Conservation (phyloP, 2,797 vertebrate genomes). For the Notamacropus eugenii region DNA sequence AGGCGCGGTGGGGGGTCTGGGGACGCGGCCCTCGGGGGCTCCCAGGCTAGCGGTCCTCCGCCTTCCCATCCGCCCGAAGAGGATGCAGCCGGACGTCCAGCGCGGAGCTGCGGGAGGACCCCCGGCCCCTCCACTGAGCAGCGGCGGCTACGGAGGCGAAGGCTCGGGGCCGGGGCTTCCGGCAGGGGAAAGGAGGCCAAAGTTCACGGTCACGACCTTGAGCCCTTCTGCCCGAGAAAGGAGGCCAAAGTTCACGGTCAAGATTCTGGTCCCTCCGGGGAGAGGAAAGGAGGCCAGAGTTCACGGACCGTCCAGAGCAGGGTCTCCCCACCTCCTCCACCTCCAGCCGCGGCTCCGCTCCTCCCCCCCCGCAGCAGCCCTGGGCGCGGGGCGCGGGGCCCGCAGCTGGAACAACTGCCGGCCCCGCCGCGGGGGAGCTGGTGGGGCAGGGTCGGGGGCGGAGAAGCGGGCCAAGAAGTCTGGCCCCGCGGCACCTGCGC, state of each 20-base stretch:
- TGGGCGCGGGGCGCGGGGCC: not conserved
- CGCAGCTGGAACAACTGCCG: not conserved
- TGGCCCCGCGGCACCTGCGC: too few relatives aligned
- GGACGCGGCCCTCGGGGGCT: too few relatives aligned
- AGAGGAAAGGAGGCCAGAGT: too few relatives aligned
- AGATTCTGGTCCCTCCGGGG: too few relatives aligned
- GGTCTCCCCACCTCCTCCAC: not conserved
- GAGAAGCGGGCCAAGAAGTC: too few relatives aligned
- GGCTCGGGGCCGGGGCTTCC: not conserved
- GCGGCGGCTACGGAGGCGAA: not conserved
- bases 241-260: not conserved
- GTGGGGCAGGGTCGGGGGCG: too few relatives aligned
- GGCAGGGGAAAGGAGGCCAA: not conserved
- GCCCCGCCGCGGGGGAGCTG: not conserved
- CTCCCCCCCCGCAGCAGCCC: too few relatives aligned
- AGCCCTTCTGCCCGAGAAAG: too few relatives aligned
- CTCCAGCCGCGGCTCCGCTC: fast-evolving
- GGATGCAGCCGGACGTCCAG: not conserved
- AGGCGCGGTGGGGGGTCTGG: too few relatives aligned
- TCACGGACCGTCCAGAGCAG: not conserved
- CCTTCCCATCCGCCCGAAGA: too few relatives aligned
- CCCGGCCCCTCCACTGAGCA: not conserved
- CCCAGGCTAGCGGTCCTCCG: too few relatives aligned
- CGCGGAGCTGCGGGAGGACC: not conserved
- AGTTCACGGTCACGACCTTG: not conserved